phyloP scores from a whole-genome alignment of 2,113 vertebrate genomes.

The Protobothrops flavoviridis region DNA sequence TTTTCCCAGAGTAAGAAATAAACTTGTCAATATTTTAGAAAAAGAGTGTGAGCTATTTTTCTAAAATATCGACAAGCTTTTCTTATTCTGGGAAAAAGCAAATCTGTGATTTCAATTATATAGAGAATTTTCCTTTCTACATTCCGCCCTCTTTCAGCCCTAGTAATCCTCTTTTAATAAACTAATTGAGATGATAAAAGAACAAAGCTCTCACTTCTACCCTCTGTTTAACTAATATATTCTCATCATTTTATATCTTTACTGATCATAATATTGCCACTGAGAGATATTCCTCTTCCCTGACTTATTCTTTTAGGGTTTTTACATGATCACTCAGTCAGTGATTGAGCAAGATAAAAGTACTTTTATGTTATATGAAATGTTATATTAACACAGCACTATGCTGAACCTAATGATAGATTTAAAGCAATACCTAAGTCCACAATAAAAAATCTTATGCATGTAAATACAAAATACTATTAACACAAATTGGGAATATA shows the following conservation, averaged over 20 bases:
- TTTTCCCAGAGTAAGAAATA: conserved; percentile 27
- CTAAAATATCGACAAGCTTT: not conserved
- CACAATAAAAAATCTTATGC: not conserved
- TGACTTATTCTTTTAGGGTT: conserved; percentile 40
- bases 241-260: conserved; percentile 55
- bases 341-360: conserved; percentile 28
- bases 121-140: not conserved
- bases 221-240: conserved; percentile 65
- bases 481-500: not conserved
- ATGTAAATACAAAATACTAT: not conserved
- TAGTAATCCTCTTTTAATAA: not conserved
- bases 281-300: conserved; percentile 47
- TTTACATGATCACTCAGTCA: conserved; percentile 38
- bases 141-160: not conserved
- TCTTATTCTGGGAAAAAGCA: not conserved
- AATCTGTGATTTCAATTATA: not conserved
- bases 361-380: not conserved
- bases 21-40: not conserved
- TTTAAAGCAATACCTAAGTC: not conserved
- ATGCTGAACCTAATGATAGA: not conserved
- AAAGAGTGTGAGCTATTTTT: not conserved
- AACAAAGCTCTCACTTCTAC: conserved; percentile 62
- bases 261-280: conserved; percentile 36
- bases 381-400: not conserved
- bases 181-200: conserved; percentile 52